These are phyloP conservation scores for Cryptoleucopteryx plumbea DNA, from an alignment of 2,113 vertebrate genomes.

Conservation along the genomic window DNA sequence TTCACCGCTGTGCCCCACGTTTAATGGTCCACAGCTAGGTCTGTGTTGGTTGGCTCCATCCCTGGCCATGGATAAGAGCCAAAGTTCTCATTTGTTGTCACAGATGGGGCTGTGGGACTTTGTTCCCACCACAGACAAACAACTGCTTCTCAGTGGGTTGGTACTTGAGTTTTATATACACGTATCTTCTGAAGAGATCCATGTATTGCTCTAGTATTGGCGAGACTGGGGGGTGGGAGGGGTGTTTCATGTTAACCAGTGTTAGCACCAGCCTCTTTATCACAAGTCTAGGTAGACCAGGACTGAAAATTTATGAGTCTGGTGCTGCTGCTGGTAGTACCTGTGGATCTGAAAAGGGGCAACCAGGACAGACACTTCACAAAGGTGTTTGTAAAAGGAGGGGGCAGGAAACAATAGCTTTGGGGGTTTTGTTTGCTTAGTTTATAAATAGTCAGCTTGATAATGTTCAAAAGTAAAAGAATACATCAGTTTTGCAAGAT, in stretches of 20 bases:
- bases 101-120: accelerated
- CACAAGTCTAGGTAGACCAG: background rate
- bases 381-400: background rate
- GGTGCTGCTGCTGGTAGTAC: background rate
- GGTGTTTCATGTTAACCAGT: background rate
- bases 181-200: background rate
- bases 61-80: background rate
- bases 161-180: background rate
- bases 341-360: background rate
- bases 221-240: background rate
- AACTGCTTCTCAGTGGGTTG: accelerated
- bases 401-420: background rate
- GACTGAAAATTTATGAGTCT: background rate
- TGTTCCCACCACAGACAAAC: background rate
- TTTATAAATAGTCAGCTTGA: background rate
- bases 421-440: background rate
- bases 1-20: background rate
- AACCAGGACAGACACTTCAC: background rate
- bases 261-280: background rate
- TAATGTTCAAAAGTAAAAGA: background rate
- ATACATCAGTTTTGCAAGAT: background rate
- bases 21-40: background rate
- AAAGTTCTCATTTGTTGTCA: background rate
- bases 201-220: background rate
- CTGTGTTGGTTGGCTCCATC: accelerated